Percentiles rank a stretch among this genome's conserved stretches.
Conservation (phyloP, 2,797 vertebrate species). For the Xiphophorus birchmanni region DNA sequence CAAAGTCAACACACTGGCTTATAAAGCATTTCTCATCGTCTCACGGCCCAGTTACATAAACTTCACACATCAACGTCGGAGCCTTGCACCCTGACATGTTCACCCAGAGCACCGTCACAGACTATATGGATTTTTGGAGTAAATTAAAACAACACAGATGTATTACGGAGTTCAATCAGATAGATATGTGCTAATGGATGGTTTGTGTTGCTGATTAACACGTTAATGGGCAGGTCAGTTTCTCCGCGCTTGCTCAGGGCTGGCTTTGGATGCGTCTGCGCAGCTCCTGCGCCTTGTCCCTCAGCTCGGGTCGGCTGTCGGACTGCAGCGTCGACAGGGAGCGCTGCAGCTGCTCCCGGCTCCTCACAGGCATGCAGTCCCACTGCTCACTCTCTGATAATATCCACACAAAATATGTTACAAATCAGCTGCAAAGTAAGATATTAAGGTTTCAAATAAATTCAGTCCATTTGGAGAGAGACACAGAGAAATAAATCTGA, state of each 20-base stretch:
- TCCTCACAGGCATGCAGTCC: constrained; percentile 88
- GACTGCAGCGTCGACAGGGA: constrained; percentile 91
- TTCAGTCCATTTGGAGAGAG: not conserved
- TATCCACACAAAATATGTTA: not conserved
- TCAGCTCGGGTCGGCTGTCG: constrained; percentile 91
- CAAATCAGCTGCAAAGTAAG: not conserved
- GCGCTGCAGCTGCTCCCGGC: constrained; percentile 87
- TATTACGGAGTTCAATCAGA: constrained; percentile 13
- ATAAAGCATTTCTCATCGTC: constrained; percentile 53
- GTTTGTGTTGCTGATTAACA: constrained; percentile 18
- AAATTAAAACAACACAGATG: constrained; percentile 7
- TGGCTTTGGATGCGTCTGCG: constrained; percentile 93
- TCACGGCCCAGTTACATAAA: constrained; percentile 49
- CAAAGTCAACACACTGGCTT: constrained; percentile 69
- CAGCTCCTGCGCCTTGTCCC: constrained; percentile 90
- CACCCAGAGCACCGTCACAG: constrained; percentile 5
- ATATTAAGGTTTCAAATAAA: not conserved
- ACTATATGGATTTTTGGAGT: constrained; percentile 26
- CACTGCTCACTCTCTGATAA: constrained; percentile 89
- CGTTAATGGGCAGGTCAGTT: constrained; percentile 10
- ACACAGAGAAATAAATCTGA: not conserved
- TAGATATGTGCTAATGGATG: constrained; percentile 14
- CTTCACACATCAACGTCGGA: constrained; percentile 30
- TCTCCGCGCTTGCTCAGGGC: constrained; percentile 75
- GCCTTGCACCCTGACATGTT: not conserved